A percentile compares a stretch with the other conserved stretches of the same genome.
phyloP scores from a whole-genome alignment of 2,113 vertebrate species.

The Oceanites oceanicus region DNA sequence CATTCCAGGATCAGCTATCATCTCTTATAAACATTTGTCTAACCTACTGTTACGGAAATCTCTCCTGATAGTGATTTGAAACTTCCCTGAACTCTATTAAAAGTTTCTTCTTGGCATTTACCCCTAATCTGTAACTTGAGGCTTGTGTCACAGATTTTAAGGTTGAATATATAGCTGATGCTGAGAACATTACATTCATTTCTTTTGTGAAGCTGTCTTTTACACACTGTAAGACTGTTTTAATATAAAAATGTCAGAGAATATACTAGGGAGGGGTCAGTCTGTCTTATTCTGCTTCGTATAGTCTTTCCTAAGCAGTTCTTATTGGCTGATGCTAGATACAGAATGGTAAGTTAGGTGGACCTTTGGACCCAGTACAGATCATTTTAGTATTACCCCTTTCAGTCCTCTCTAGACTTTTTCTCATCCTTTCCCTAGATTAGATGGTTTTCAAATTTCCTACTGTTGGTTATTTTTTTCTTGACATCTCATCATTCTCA shows the following conservation, averaged over 20 bases:
- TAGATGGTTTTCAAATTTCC: neutral
- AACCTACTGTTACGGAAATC: neutral
- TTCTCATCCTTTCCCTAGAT: neutral
- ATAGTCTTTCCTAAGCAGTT: neutral
- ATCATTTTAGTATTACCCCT: neutral
- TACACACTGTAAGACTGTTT: neutral
- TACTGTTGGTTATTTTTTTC: accelerated
- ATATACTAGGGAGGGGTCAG: neutral
- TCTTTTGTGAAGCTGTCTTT: neutral
- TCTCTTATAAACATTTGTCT: neutral
- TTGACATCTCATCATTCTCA: neutral
- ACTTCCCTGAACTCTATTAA: neutral
- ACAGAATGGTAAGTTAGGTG: neutral
- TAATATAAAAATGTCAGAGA: neutral
- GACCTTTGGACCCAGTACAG: neutral
- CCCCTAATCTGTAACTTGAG: neutral
- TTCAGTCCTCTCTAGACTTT: neutral
- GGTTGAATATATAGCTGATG: neutral
- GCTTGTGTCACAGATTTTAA: neutral
- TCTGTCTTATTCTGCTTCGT: neutral
- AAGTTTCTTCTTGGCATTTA: neutral
- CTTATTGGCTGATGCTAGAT: neutral
- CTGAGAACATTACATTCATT: neutral
- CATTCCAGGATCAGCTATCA: neutral
- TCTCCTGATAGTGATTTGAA: neutral